Percentiles rank a stretch among this genome's conserved stretches.
Conservation (phyloP, 2,113 vertebrate genomes). For the Cinclus cinclus region DNA sequence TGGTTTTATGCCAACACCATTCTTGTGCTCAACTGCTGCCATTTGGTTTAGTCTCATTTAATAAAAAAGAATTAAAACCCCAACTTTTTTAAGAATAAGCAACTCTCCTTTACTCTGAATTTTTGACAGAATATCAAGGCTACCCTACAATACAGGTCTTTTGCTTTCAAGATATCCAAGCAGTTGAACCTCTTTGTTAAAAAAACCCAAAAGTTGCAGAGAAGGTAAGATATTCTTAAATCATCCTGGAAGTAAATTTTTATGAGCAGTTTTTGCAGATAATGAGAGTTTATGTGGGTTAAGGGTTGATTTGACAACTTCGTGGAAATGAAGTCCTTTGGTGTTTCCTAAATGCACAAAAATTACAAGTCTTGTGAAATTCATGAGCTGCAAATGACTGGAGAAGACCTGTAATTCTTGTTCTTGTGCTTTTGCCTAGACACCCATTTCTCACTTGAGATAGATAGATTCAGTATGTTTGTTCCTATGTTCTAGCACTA, state of each 20-base stretch:
- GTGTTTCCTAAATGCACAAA: background rate
- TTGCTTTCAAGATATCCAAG: background rate
- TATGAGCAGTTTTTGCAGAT: background rate
- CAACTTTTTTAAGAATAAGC: background rate
- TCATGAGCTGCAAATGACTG: background rate
- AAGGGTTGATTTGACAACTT: background rate
- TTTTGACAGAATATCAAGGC: background rate
- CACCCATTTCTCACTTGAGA: background rate
- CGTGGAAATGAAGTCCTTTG: background rate
- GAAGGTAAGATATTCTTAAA: background rate
- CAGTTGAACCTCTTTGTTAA: background rate
- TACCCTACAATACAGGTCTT: background rate
- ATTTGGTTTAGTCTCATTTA: background rate
- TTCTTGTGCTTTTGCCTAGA: background rate
- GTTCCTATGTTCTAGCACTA: background rate
- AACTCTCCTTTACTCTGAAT: background rate
- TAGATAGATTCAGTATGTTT: background rate
- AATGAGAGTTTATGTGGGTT: background rate
- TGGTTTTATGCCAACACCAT: background rate
- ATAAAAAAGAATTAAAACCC: accelerated
- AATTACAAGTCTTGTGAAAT: background rate
- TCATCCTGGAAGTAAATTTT: background rate
- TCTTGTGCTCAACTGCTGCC: background rate
- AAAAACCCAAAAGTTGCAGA: background rate
- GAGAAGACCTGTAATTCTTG: background rate